Conservation (phyloP, 1,140 invertebrate genomes). For the Drosophila nebulosa region DNA sequence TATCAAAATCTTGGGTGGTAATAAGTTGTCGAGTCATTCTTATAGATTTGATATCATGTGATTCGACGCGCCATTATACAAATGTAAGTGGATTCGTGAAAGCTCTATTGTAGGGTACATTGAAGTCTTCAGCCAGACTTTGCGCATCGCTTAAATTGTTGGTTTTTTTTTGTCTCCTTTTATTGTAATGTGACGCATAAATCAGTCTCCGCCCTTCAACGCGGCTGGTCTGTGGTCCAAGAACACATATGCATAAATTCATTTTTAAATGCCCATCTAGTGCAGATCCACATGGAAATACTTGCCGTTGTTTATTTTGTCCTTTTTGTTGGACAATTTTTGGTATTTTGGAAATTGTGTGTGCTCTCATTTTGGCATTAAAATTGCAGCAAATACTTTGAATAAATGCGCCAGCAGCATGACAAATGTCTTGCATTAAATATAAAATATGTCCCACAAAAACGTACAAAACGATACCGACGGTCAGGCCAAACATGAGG, state of each 20-base stretch:
- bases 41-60: too few species aligned
- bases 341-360: constrained; percentile 48
- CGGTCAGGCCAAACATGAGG: background rate
- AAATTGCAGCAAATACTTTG: constrained; percentile 63
- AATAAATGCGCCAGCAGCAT: constrained; percentile 57
- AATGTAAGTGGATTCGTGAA: too few species aligned
- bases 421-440: constrained; percentile 62
- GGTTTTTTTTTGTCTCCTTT: background rate
- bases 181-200: constrained; percentile 13
- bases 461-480: background rate
- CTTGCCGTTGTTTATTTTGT: background rate
- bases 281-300: background rate
- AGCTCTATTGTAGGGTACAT: background rate
- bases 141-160: background rate
- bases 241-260: constrained; percentile 35
- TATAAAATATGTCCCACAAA: constrained; percentile 51
- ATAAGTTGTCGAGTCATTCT: too few species aligned
- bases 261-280: constrained; percentile 38
- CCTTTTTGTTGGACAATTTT: constrained; percentile 14
- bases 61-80: too few species aligned
- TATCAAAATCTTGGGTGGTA: background rate
- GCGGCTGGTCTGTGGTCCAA: constrained; percentile 7
- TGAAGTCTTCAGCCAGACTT: background rate
- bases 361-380: constrained; percentile 58
- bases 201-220: constrained; percentile 32